Evolutionary conservation across 2,888 invertebrate species (phyloP).

Genomic region (Eugnorisma glareosa): DNA sequence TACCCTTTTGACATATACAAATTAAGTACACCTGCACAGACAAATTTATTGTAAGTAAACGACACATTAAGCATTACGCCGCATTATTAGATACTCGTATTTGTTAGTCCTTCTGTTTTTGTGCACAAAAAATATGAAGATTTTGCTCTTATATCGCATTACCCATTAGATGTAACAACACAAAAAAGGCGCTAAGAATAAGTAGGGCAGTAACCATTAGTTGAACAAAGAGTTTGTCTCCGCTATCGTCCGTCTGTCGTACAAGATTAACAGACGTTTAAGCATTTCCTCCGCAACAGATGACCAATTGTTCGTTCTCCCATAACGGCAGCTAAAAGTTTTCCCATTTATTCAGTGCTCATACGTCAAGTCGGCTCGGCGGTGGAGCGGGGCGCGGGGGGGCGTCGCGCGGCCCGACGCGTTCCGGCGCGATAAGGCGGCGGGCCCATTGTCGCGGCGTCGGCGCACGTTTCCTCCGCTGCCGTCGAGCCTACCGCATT

Average conservation of each 20-base stretch:
- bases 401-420: slow-evolving; percentile 77
- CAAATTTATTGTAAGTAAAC: neutral
- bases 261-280: slow-evolving; percentile 84
- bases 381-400: slow-evolving; percentile 57
- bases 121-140: slow-evolving; percentile 17
- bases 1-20: neutral
- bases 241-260: slow-evolving; percentile 73
- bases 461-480: slow-evolving; percentile 90
- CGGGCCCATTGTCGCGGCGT: slow-evolving; percentile 88
- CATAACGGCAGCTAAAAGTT: slow-evolving; percentile 88
- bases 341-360: slow-evolving; percentile 90
- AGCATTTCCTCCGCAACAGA: slow-evolving; percentile 84
- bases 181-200: slow-evolving; percentile 47
- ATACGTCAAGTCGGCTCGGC: slow-evolving; percentile 84
- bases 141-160: neutral
- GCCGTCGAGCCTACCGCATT: slow-evolving; percentile 88
- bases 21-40: neutral
- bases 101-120: neutral
- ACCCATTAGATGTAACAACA: slow-evolving; percentile 17
- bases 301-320: slow-evolving; percentile 90
- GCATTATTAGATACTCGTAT: neutral
- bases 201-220: slow-evolving; percentile 74
- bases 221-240: slow-evolving; percentile 71
- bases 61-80: neutral
- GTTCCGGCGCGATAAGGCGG: slow-evolving; percentile 90